phyloP scores from a whole-genome alignment of 2,797 vertebrate genomes.

The Malurus splendens region DNA sequence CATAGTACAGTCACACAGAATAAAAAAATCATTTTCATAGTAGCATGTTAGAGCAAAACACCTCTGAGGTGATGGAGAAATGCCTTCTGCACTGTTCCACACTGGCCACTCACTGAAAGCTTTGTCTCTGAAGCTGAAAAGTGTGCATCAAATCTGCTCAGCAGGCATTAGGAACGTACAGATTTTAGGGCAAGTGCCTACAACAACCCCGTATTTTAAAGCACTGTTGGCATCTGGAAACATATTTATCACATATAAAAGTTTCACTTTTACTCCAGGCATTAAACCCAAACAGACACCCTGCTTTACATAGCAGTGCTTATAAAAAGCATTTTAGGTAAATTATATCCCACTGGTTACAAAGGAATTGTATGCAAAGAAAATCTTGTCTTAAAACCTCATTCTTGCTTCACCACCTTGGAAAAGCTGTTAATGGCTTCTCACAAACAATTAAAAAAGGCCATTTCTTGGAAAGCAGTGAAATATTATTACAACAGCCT shows the following conservation, averaged over 20 bases:
- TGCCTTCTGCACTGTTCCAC: accelerated
- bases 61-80: neutral
- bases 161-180: neutral
- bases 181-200: neutral
- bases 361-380: neutral
- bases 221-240: neutral
- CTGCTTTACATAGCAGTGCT: neutral
- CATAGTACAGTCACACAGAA: neutral
- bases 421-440: neutral
- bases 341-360: neutral
- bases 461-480: neutral
- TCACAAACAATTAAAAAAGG: neutral
- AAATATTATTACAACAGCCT: neutral
- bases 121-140: neutral
- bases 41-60: neutral
- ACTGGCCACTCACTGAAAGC: neutral
- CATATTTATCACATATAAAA: neutral
- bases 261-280: neutral
- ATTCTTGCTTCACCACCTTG: neutral
- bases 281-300: neutral
- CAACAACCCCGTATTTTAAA: neutral
- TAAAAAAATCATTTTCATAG: neutral
- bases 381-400: neutral
- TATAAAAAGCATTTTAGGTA: neutral
- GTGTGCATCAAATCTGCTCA: neutral